Evolutionary conservation across 2,113 vertebrate species (phyloP).

Genomic region (Leiothrix lutea): DNA sequence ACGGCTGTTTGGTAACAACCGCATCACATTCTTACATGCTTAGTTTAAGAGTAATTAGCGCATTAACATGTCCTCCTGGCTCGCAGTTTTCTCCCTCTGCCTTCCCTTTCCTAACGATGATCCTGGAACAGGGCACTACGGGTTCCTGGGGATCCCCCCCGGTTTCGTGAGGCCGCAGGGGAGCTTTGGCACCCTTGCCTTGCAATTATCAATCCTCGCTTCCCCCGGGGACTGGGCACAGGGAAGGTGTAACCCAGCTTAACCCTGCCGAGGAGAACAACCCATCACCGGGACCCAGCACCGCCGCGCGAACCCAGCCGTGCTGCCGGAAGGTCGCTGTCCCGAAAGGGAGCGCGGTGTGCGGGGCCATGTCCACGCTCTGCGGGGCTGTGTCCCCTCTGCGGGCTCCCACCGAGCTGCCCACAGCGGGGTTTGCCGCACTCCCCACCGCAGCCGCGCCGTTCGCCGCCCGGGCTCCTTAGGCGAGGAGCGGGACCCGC

Average conservation of each 20-base stretch:
- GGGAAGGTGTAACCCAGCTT: neutral
- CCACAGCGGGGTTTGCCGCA: neutral
- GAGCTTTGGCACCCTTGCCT: neutral
- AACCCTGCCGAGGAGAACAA: neutral
- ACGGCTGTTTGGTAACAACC: neutral
- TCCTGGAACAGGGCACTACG: fast-evolving
- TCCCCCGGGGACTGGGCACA: neutral
- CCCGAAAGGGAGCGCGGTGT: neutral
- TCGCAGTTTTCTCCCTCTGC: neutral
- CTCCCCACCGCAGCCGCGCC: neutral
- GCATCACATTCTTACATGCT: neutral
- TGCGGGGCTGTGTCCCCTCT: neutral
- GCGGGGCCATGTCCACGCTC: neutral
- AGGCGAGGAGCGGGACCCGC: neutral
- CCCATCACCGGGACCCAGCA: neutral
- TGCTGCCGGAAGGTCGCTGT: neutral
- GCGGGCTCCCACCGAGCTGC: neutral
- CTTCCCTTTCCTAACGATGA: neutral
- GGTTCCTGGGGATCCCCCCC: neutral
- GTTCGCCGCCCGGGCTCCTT: neutral
- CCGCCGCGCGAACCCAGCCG: neutral
- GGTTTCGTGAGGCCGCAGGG: neutral
- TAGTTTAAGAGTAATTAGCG: neutral
- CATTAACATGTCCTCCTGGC: neutral
- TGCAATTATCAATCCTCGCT: fast-evolving